Base-by-base conservation (phyloP, 2,888 invertebrate species). In the Monoplex corrugatus region DNA sequence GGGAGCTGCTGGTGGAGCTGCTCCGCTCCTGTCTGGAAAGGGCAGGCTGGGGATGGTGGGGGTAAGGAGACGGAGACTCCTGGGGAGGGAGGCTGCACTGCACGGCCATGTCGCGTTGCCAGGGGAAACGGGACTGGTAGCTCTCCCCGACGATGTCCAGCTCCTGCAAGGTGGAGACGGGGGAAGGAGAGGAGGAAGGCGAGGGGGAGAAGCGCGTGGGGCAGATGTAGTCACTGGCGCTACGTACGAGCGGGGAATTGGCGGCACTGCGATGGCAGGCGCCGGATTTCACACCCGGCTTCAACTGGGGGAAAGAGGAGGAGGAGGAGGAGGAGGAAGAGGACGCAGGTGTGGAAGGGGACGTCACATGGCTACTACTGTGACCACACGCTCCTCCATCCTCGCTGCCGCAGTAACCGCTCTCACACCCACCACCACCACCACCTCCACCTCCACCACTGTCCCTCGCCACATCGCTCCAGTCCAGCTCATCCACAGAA, bases 81-180 rank as follows among this genome's bases (percentile, higher is more conserved):
- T 2, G n/a, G n/a, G n/a, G n/a, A n/a, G n/a, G 68, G 35, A 94
- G 91, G 87, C 92, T 91, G 87, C 94, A 95, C 90, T 95, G 95
- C 19, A 94, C 93, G 5, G 93, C 92, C 23, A 94, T 93, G 89
- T 95, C 94, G 16, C 94, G 92, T 91, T 95, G 95, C 95, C 95
- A 95, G 23, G 95, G 95, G 89, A 92, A 95, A 63, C 94, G 89
- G 35, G 94, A 93, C 44, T 93, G 93, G 87, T 92, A 93, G 86
- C 93, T 93, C 90, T 94, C 94, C 0, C 95, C 95, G 44, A 94
- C 93, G 85, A 95, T 94, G 90, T 95, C 95, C 86, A 94, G 91
- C 19, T 93, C 89, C 45, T 86, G 40, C 78, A 80, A 8, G 45
- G 45, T 13, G 82, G 82, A 82, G 78, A 40, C 5, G 43, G 43